Base-by-base conservation (phyloP, 2,888 invertebrate genomes). In the Eupithecia vulgata region DNA sequence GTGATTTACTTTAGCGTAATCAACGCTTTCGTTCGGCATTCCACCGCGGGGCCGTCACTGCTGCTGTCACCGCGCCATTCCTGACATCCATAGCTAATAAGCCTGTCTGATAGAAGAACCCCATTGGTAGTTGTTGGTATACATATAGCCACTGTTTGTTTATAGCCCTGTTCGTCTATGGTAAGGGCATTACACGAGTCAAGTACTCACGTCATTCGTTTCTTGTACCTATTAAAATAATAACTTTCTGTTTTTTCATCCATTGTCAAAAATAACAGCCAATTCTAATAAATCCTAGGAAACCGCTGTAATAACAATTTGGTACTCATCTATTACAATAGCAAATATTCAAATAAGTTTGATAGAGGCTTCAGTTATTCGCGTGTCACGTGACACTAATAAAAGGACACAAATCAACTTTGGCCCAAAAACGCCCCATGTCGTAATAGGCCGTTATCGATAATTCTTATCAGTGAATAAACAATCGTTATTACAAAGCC, bases 1-100 rank as follows among this genome's bases (percentile, higher is more conserved):
- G 90, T 91, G 91, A 92, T 91, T 91, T 91, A 91, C 88, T 91
- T 90, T 87, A 87, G 86, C 86, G 88, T 89, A 91, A 91, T 92
- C 90, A 91, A 87, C 88, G 86, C 82, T 87, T 87, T 88, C 84
- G 85, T 86, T 87, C 85, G 87, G 85, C 87, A 84, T 87, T 88
- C 87, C 81, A 84, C 86, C 76, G 62, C 74, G 79, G 77, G 78
- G 79, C 79, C 73, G 79, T 78, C 81, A 78, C 75, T 72, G 70
- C 68, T 70, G 37, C 62, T 37, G n/a, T 35, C 35, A 35, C 34
- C 34, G 5, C 30, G 62, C 62, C n/a, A 35, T 30, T 35, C 35
- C 62, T 64, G 62, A 37, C 4, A 35, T 35, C 62, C 35, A 21
- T 52, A 52, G 52, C 52, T 52, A 25, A 57, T 57, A 57, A 10